A percentile compares a stretch with the other conserved stretches of the same genome.
Conservation (phyloP, 1,140 invertebrate species). For the Cyclargus thomasi region DNA sequence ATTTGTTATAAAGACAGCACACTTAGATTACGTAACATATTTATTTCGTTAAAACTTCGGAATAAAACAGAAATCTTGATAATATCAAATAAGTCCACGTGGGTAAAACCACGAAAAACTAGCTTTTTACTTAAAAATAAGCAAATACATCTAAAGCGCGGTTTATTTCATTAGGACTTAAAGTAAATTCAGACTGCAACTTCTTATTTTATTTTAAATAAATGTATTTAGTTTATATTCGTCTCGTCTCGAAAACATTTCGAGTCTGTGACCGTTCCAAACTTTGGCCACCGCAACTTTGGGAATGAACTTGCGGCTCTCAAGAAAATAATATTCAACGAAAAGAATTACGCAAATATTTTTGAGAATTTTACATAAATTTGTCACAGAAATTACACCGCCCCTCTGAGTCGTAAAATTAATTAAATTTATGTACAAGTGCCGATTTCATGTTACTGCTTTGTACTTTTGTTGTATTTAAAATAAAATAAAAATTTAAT, state of each 20-base stretch:
- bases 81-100: too few species aligned
- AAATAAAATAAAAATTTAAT: too few species aligned
- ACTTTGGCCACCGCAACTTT: neutral
- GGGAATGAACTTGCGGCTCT: conserved; percentile 7
- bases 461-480: neutral
- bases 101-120: too few species aligned
- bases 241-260: neutral
- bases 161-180: too few species aligned
- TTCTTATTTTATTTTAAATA: neutral
- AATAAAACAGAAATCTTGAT: too few species aligned
- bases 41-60: too few species aligned
- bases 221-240: neutral
- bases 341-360: conserved; percentile 12
- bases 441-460: neutral
- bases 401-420: conserved; percentile 1
- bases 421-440: neutral
- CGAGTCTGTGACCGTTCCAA: neutral
- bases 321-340: conserved; percentile 2
- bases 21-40: too few species aligned
- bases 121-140: too few species aligned
- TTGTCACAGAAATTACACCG: neutral
- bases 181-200: neutral
- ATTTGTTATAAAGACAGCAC: too few species aligned
- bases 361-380: conserved; percentile 1
- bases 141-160: too few species aligned